Conservation (phyloP, 2,888 invertebrate genomes). For the Busseola fusca region DNA sequence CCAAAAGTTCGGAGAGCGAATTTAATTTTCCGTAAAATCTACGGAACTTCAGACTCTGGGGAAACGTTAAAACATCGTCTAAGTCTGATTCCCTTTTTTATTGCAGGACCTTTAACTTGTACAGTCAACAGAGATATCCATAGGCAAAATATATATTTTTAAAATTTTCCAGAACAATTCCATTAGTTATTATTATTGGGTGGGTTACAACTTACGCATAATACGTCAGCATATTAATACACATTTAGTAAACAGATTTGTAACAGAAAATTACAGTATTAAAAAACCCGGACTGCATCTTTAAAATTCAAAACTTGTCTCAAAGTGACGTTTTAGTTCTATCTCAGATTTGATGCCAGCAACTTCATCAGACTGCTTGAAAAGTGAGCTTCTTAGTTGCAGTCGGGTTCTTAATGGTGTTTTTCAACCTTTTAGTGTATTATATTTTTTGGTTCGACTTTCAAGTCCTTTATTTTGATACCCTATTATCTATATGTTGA, state of each 20-base stretch:
- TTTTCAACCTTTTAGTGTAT: not conserved
- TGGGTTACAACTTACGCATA: not conserved
- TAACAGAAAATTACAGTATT: not conserved
- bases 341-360: not conserved
- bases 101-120: constrained; percentile 18
- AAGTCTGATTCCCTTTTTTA: constrained; percentile 39
- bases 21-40: constrained; percentile 38
- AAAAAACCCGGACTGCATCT: not conserved
- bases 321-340: not conserved
- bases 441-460: not conserved
- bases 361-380: not conserved
- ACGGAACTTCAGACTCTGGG: constrained; percentile 30
- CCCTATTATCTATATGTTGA: too few relatives aligned
- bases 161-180: not conserved
- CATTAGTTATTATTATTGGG: not conserved
- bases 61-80: constrained; percentile 45
- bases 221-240: not conserved
- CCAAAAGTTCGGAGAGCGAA: constrained; percentile 32
- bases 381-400: not conserved
- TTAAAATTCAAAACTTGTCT: not conserved
- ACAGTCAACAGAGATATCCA: constrained; percentile 4
- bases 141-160: not conserved
- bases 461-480: not conserved
- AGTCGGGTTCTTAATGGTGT: not conserved
- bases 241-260: not conserved